A percentile compares a stretch with the other conserved stretches of the same genome.
These are phyloP conservation scores for Etheostoma spectabile DNA, from an alignment of 2,113 vertebrate genomes.

Conservation along the genomic window DNA sequence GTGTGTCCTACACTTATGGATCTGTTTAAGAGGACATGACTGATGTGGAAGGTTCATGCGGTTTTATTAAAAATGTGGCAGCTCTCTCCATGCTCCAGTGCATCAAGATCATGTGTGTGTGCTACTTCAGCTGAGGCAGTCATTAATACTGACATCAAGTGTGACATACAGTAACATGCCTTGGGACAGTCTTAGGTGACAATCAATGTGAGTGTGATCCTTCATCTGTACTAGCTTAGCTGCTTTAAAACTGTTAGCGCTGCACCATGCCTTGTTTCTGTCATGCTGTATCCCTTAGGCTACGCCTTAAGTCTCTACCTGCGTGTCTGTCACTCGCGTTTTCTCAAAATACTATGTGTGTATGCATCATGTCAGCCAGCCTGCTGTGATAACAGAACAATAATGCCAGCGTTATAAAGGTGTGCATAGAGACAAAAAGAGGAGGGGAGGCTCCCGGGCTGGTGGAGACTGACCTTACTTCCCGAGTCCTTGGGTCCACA, in stretches of 20 bases:
- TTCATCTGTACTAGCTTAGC: constrained; percentile 45
- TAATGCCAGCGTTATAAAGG: constrained; percentile 57
- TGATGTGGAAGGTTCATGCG: constrained; percentile 46
- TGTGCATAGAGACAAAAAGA: constrained; percentile 86
- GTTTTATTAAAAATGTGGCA: constrained; percentile 32
- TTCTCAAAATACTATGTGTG: constrained; percentile 31
- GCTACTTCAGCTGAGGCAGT: constrained; percentile 23
- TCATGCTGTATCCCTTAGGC: constrained; percentile 64
- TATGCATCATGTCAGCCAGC: constrained; percentile 54
- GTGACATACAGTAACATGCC: constrained; percentile 54
- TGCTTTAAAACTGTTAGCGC: constrained; percentile 36
- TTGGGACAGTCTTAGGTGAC: constrained; percentile 36
- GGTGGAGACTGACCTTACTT: constrained; percentile 99
- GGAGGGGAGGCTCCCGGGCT: constrained; percentile 88
- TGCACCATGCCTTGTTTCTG: constrained; percentile 55
- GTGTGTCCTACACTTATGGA: constrained; percentile 27
- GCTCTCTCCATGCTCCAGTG: constrained; percentile 44
- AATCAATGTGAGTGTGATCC: constrained; percentile 26
- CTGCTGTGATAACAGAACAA: constrained; percentile 59
- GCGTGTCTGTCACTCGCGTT: constrained; percentile 55
- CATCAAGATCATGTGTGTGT: constrained; percentile 20
- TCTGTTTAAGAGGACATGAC: constrained; percentile 27
- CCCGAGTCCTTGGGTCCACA: constrained; percentile 99
- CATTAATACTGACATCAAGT: constrained; percentile 28
- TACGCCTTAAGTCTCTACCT: constrained; percentile 61